Evolutionary conservation across 2,888 invertebrate species (phyloP), one percentile per base, ranked within the genome.

Genomic region (Anthophora plumipes): DNA sequence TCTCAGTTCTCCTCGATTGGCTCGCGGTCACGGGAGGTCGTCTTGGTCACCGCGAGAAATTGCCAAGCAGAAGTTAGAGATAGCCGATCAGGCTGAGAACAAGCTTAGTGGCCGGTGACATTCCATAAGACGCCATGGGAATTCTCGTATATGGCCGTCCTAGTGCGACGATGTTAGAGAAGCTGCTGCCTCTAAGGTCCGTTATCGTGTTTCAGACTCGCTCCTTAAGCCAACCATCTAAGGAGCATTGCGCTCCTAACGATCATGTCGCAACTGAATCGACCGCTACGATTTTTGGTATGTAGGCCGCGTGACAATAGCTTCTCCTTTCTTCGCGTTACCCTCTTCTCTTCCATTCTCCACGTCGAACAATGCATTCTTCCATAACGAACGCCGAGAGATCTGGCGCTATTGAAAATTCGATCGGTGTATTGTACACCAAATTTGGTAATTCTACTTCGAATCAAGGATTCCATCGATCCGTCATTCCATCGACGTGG

Each of bases 81-180:
- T 60, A 76, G 72, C 59, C 50, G 77, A 69, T 67, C 68, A 3
- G 55, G 59, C 60, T 52, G 48, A 76, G 70, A 74, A 78, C 57
- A 70, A 57, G 52, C 48, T 57, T n/a, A 77, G 76, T 48, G 83
- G 71, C 69, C 77, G 80, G 85, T 85, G 86, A 88, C 89, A 89
- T 90, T 89, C 89, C 90, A 73, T 54, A 68, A 69, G 85, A 86
- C 77, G 77, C 67, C 74, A 85, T 77, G 71, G 86, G 85, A 88
- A 83, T 77, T 77, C 73, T 80, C 87, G 73, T 85, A 89, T 88
- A 89, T 88, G 90, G 89, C 72, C 76, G 80, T 84, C 83, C 80
- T 81, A 78, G 85, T 85, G 78, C 75, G 72, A 60, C 63, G 61
- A 59, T 12, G 12, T 46, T 39, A 50, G 81, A 82, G 73, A 81